phyloP scores from a whole-genome alignment of 2,888 invertebrate species.

The Asteroscopus sphinx region DNA sequence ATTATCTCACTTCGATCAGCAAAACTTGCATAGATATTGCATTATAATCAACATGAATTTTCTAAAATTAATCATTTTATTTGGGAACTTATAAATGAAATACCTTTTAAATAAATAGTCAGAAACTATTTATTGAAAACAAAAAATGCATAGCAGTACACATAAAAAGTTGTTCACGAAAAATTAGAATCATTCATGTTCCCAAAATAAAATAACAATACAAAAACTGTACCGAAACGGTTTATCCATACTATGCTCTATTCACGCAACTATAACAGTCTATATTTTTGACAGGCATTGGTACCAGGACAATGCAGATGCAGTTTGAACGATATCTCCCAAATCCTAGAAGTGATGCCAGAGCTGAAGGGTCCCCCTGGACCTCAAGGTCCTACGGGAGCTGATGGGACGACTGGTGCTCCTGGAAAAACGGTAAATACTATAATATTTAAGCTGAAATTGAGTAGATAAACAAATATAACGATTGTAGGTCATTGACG shows the following conservation, averaged over 20 bases:
- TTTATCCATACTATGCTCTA: conserved; percentile 5
- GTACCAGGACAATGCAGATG: conserved; percentile 92
- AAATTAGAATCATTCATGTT: conserved; percentile 31
- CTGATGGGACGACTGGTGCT: conserved; percentile 94
- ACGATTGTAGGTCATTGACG: no score
- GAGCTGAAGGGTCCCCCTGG: conserved; percentile 92
- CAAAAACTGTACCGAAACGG: conserved; percentile 21
- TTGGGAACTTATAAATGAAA: no score
- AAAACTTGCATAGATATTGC: no score
- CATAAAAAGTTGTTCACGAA: conserved; percentile 10
- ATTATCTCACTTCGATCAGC: no score
- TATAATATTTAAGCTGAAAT: neutral
- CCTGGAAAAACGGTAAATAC: conserved; percentile 93
- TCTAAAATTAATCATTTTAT: no score
- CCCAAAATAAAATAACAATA: conserved; percentile 28
- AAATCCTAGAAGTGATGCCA: conserved; percentile 90
- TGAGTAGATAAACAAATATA: no score
- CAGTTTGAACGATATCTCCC: conserved; percentile 92
- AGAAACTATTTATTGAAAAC: no score
- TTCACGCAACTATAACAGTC: conserved; percentile 16
- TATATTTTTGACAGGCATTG: conserved; percentile 70
- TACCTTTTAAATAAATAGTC: no score
- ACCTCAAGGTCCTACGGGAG: conserved; percentile 91
- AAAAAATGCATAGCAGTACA: neutral
- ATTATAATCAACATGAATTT: no score